phyloP scores from a whole-genome alignment of 2,888 invertebrate species.

The Zaprionus obscuricornis region DNA sequence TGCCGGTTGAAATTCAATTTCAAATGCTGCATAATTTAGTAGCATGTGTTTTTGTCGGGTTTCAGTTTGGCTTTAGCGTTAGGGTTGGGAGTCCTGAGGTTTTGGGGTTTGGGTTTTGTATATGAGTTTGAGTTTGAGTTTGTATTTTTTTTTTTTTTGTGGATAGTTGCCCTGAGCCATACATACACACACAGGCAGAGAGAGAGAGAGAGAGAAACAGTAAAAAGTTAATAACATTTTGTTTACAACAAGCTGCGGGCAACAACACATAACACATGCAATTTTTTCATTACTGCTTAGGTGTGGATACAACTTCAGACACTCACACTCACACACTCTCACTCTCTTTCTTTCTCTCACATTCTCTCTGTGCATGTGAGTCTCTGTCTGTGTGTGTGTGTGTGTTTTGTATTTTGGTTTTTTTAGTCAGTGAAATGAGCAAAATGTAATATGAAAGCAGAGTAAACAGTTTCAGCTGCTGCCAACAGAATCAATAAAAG shows the following conservation, averaged over 20 bases:
- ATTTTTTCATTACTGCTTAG: slow-evolving; percentile 34
- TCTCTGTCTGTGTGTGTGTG: no score
- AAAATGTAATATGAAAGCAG: slow-evolving; percentile 11
- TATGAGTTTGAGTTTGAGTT: neutral
- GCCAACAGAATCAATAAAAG: no score
- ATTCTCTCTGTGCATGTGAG: no score
- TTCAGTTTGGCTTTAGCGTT: slow-evolving; percentile 1
- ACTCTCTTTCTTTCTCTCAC: no score
- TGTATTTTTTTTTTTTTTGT: slow-evolving; percentile 6
- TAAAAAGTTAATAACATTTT: slow-evolving; percentile 71
- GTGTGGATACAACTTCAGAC: neutral
- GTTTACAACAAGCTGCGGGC: slow-evolving; percentile 38
- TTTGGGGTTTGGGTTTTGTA: neutral
- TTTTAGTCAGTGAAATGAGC: slow-evolving; percentile 1
- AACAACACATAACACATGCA: slow-evolving; percentile 25
- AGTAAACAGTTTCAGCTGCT: slow-evolving; percentile 7
- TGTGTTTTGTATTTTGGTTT: neutral
- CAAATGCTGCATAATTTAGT: slow-evolving; percentile 74
- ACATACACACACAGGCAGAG: neutral
- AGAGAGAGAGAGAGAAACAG: neutral
- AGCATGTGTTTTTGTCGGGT: slow-evolving; percentile 46
- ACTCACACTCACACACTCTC: no score
- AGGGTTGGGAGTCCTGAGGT: no score
- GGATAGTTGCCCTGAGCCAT: no score
- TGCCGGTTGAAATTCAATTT: slow-evolving; percentile 70